phyloP scores from a whole-genome alignment of 2,797 vertebrate species.

The Lepus oiostolus region DNA sequence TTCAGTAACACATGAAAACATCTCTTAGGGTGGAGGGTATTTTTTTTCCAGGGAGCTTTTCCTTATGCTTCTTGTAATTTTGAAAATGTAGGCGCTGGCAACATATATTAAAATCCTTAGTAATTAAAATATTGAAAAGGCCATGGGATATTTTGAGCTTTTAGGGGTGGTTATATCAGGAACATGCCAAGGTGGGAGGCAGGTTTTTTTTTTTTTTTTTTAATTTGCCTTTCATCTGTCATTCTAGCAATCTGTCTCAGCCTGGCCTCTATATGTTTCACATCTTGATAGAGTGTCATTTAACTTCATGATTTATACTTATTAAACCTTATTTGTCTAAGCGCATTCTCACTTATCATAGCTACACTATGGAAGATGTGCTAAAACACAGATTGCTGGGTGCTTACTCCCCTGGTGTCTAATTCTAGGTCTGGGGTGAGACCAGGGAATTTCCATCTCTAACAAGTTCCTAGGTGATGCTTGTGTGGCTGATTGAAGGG shows the following conservation, averaged over 20 bases:
- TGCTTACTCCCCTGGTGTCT: background rate
- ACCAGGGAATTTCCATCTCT: background rate
- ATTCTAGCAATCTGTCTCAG: slow-evolving; percentile 34
- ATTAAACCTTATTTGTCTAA: slow-evolving; percentile 60
- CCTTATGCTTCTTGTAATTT: slow-evolving; percentile 43
- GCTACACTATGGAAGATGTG: background rate
- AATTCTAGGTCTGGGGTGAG: slow-evolving; percentile 22
- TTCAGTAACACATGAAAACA: slow-evolving; percentile 51
- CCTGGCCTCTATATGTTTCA: slow-evolving; percentile 28
- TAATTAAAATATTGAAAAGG: slow-evolving; percentile 44
- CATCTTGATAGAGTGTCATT: background rate
- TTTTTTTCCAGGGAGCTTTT: slow-evolving; percentile 32
- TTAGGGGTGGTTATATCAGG: background rate
- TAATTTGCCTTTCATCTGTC: background rate
- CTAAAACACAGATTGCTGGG: slow-evolving; percentile 27
- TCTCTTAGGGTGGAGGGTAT: slow-evolving; percentile 28
- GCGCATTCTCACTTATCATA: background rate
- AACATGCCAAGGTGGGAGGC: slow-evolving; percentile 19
- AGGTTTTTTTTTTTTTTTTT: background rate
- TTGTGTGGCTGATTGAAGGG: background rate
- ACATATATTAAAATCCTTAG: slow-evolving; percentile 46
- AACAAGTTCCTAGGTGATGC: background rate
- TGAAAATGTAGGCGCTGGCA: slow-evolving; percentile 44
- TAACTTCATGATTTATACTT: slow-evolving; percentile 47
- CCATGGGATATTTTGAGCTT: slow-evolving; percentile 21